Evolutionary conservation across 1,140 invertebrate genomes (phyloP).

Genomic region (Drosophila ananassae): DNA sequence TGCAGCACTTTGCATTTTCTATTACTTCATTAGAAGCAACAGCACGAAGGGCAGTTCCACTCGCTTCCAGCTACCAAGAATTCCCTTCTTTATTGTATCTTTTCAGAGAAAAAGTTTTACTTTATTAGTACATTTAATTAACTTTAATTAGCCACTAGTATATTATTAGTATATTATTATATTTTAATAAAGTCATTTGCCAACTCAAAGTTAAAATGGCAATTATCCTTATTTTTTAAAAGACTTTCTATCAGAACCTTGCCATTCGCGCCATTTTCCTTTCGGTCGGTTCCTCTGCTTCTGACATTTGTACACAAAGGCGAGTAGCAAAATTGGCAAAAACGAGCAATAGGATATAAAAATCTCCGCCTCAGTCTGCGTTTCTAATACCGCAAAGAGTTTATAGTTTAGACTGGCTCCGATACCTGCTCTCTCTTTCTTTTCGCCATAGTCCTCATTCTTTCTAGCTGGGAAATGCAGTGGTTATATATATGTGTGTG

Average conservation of each 20-base stretch:
- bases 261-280: background rate
- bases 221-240: background rate
- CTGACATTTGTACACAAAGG: constrained; percentile 59
- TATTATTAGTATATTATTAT: background rate
- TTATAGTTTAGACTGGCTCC: constrained; percentile 68
- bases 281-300: constrained; percentile 41
- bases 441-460: constrained; percentile 1
- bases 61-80: constrained; percentile 3
- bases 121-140: background rate
- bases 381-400: constrained; percentile 79
- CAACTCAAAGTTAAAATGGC: background rate
- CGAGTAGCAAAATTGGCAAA: constrained; percentile 14
- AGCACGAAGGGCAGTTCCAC: constrained; percentile 55
- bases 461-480: constrained; percentile 11
- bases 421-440: background rate
- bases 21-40: constrained; percentile 69
- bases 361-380: constrained; percentile 56
- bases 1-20: constrained; percentile 76
- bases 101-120: background rate
- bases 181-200: background rate
- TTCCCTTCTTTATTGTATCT: background rate
- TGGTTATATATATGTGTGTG: constrained; percentile 13
- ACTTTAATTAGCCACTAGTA: background rate
- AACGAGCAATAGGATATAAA: constrained; percentile 35
- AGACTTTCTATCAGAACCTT: background rate